Conservation (phyloP, 2,113 vertebrate genomes). For the Dipodomys spectabilis region DNA sequence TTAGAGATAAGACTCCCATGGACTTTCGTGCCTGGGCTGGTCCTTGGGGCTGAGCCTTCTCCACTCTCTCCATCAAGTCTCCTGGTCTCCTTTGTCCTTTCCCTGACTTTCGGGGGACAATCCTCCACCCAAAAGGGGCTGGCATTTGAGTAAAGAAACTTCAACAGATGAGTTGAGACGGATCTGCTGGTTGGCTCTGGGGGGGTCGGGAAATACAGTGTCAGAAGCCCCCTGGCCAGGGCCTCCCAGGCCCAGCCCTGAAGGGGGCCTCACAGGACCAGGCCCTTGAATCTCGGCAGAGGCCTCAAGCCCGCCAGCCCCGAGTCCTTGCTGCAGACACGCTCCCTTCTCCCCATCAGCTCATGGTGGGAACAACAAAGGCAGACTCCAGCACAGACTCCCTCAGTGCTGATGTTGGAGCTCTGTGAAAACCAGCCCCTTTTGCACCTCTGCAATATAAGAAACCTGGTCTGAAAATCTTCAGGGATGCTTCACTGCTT, state of each 20-base stretch:
- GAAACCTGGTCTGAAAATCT: not conserved
- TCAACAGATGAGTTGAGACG: conserved; percentile 41
- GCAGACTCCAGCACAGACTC: not conserved
- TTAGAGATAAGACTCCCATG: too few species aligned
- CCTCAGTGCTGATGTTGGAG: not conserved
- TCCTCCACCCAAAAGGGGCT: not conserved
- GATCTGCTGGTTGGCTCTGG: not conserved
- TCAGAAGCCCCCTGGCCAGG: not conserved
- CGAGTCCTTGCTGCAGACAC: not conserved
- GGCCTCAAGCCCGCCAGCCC: not conserved
- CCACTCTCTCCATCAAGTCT: not conserved
- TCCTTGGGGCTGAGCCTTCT: not conserved
- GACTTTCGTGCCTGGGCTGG: too few species aligned
- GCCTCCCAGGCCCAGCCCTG: not conserved
- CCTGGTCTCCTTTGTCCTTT: conserved; percentile 29
- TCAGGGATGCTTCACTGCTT: not conserved
- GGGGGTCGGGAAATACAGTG: not conserved
- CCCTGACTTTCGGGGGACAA: conserved; percentile 41
- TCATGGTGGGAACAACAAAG: not conserved
- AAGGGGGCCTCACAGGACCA: not conserved
- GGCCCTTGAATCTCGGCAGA: not conserved
- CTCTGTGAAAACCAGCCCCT: not conserved
- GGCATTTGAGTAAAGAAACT: conserved; percentile 25
- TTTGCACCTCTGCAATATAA: not conserved
- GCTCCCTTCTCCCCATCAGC: not conserved